These are phyloP conservation scores for Euleptes europaea DNA, from an alignment of 2,113 vertebrate genomes.

Conservation along the genomic window DNA sequence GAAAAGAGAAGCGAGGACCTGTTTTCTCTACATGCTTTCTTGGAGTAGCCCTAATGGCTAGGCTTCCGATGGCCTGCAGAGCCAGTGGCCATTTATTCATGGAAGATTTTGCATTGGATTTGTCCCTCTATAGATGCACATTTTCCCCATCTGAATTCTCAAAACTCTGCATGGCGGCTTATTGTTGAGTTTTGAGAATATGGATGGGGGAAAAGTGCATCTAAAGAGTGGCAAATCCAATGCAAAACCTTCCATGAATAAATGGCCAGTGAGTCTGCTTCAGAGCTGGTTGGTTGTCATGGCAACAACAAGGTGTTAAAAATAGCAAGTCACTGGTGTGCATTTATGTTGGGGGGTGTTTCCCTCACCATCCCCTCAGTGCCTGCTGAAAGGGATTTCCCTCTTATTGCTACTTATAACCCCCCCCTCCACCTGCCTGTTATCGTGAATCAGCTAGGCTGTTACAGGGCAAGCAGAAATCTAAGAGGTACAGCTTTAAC, in stretches of 20 bases:
- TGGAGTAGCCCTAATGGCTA: background rate
- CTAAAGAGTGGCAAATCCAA: too few species aligned
- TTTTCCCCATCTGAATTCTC: too few species aligned
- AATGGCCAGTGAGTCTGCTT: background rate
- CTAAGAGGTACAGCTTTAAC: background rate
- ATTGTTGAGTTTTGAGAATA: too few species aligned
- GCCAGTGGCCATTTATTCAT: too few species aligned
- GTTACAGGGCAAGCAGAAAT: background rate
- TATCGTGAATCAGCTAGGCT: background rate
- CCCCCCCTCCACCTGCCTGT: too few species aligned
- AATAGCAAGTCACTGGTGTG: slow-evolving; percentile 35
- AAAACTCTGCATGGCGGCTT: too few species aligned
- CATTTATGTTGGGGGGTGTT: background rate
- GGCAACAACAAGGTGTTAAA: slow-evolving; percentile 37
- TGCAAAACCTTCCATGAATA: too few species aligned
- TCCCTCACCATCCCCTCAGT: background rate
- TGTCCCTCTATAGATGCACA: too few species aligned
- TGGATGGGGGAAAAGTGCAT: too few species aligned
- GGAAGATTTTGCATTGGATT: too few species aligned
- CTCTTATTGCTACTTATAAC: background rate
- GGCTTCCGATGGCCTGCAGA: background rate
- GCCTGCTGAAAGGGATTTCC: background rate
- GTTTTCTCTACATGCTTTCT: background rate
- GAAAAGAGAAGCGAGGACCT: too few species aligned
- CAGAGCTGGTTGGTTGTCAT: slow-evolving; percentile 34